Evolutionary conservation across 2,888 invertebrate species (phyloP).

Genomic region (Mimumesa dahlbomi): DNA sequence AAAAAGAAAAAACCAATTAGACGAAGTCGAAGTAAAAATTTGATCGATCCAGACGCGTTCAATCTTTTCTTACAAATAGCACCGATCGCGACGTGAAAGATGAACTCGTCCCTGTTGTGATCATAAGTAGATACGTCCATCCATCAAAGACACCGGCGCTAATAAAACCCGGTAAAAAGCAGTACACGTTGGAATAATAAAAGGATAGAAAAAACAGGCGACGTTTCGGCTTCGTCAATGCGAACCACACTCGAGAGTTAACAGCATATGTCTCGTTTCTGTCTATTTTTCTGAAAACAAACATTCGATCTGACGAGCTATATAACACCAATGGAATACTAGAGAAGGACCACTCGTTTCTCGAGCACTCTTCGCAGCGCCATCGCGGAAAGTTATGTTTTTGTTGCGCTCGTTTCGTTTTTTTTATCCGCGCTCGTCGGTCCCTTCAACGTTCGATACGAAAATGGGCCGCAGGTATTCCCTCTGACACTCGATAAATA

Average conservation of each 20-base stretch:
- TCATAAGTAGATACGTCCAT: conserved; percentile 4
- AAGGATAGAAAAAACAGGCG: conserved; percentile 32
- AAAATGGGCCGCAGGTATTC: conserved; percentile 64
- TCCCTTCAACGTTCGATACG: conserved; percentile 64
- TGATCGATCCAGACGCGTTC: no score
- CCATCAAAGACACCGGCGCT: conserved; percentile 6
- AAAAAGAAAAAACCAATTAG: neutral
- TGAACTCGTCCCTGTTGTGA: no score
- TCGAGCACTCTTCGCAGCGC: conserved; percentile 65
- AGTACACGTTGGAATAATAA: conserved; percentile 38
- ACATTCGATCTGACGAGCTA: conserved; percentile 67
- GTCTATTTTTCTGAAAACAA: conserved; percentile 66
- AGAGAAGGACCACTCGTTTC: conserved; percentile 65
- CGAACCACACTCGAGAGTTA: conserved; percentile 54
- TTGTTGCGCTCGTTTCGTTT: conserved; percentile 61
- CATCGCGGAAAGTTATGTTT: conserved; percentile 66
- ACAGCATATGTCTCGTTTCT: conserved; percentile 60
- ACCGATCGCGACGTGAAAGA: no score
- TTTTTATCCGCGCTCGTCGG: conserved; percentile 45
- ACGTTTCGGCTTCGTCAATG: conserved; percentile 61
- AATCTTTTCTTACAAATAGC: no score
- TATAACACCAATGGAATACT: conserved; percentile 64
- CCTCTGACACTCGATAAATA: conserved; percentile 64
- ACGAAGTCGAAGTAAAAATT: no score
- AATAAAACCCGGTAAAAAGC: conserved; percentile 43